phyloP scores from a whole-genome alignment of 2,797 vertebrate species.

The Acrossocheilus fasciatus region DNA sequence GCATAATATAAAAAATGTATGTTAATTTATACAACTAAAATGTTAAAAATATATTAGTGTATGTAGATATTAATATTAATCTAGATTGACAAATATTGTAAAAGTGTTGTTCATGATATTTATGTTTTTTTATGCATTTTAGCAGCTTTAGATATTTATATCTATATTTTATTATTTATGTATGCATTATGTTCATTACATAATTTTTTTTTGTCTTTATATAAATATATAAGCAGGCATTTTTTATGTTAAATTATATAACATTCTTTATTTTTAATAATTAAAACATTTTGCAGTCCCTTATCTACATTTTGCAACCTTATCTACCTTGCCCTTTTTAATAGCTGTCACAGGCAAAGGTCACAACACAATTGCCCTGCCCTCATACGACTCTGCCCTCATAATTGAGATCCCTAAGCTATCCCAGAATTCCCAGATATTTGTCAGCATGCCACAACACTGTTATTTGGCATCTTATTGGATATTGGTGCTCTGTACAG shows the following conservation, averaged over 20 bases:
- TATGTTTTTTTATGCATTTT: not conserved
- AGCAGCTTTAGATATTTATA: not conserved
- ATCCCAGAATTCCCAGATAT: conserved; percentile 15
- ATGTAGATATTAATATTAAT: too few species aligned
- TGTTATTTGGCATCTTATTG: not conserved
- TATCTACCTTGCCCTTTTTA: conserved; percentile 70
- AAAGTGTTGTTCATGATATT: not conserved
- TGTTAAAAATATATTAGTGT: too few species aligned
- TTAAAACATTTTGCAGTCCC: not conserved
- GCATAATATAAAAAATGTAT: too few species aligned
- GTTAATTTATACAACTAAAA: too few species aligned
- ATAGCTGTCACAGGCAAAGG: conserved; percentile 62
- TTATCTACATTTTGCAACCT: conserved; percentile 65
- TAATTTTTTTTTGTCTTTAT: too few species aligned
- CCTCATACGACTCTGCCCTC: conserved; percentile 37
- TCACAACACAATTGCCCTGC: conserved; percentile 45
- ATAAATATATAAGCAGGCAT: too few species aligned
- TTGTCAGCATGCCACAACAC: not conserved
- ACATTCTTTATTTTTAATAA: not conserved
- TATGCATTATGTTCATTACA: not conserved
- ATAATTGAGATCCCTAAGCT: conserved; percentile 29
- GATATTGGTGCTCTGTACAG: not conserved
- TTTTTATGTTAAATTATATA: not conserved
- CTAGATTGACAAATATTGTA: not conserved
- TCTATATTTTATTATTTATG: not conserved